These are phyloP conservation scores for Pelobates fuscus DNA, from an alignment of 2,113 vertebrate genomes.

Conservation along the genomic window DNA sequence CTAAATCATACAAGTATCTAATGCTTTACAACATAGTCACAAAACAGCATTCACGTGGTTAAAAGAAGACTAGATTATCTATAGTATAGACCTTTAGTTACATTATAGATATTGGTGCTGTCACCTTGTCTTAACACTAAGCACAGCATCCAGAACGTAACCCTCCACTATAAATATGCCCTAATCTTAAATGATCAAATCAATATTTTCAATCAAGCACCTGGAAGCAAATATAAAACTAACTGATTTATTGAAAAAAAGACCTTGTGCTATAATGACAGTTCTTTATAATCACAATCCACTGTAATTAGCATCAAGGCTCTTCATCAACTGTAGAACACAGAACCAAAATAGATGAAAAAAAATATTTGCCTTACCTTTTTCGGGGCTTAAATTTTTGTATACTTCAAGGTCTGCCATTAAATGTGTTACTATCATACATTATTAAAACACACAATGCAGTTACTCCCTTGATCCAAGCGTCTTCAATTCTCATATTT, in stretches of 20 bases:
- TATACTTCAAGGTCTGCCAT: constrained; percentile 96
- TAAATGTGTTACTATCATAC: constrained; percentile 64
- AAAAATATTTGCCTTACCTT: constrained; percentile 73
- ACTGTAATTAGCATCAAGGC: neutral
- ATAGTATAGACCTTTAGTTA: no score
- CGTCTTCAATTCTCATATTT: constrained; percentile 56
- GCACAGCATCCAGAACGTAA: no score
- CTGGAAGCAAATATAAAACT: no score
- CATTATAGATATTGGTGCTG: no score
- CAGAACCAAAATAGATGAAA: neutral
- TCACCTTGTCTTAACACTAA: no score
- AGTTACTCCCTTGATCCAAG: constrained; percentile 59
- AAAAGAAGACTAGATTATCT: no score
- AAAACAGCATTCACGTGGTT: no score
- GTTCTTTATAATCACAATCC: neutral
- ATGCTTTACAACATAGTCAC: no score
- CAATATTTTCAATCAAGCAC: no score
- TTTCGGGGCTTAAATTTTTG: constrained; percentile 88
- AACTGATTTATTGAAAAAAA: neutral
- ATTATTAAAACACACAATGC: constrained; percentile 63
- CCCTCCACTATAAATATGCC: no score
- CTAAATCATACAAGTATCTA: no score
- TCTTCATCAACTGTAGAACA: neutral
- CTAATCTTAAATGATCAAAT: no score
- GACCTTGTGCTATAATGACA: neutral